These are phyloP conservation scores for Melinaea menophilus DNA, from an alignment of 2,888 invertebrate genomes.

Conservation along the genomic window DNA sequence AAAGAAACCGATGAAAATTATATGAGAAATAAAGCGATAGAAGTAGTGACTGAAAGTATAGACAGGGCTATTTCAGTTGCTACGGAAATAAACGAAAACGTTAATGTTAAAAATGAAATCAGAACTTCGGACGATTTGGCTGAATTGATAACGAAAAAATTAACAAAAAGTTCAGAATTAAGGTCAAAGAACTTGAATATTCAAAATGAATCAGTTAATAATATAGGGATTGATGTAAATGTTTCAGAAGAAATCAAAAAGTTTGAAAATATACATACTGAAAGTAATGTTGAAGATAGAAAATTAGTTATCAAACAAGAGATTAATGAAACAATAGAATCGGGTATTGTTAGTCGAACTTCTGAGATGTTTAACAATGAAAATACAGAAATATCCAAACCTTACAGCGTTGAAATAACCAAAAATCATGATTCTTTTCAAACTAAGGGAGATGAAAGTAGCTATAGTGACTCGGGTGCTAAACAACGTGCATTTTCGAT, in stretches of 20 bases:
- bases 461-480: slow-evolving; percentile 34
- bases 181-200: slow-evolving; percentile 17
- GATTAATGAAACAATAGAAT: slow-evolving; percentile 40
- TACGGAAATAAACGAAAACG: slow-evolving; percentile 56
- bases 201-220: slow-evolving; percentile 7
- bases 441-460: slow-evolving; percentile 14
- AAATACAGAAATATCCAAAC: slow-evolving; percentile 19
- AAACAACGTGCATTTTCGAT: slow-evolving; percentile 55
- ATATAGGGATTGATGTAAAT: slow-evolving; percentile 9
- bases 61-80: slow-evolving; percentile 56
- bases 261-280: slow-evolving; percentile 29
- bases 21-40: slow-evolving; percentile 56
- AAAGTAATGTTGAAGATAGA: slow-evolving; percentile 34
- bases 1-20: slow-evolving; percentile 50
- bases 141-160: not conserved
- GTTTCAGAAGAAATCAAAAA: slow-evolving; percentile 35
- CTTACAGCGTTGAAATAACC: not conserved
- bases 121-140: slow-evolving; percentile 10
- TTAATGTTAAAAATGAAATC: slow-evolving; percentile 50
- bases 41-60: slow-evolving; percentile 59
- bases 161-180: not conserved
- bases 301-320: slow-evolving; percentile 38
- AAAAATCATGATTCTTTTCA: not conserved
- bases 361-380: slow-evolving; percentile 35
- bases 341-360: slow-evolving; percentile 40